Evolutionary conservation across 1,140 invertebrate genomes (phyloP), one percentile per base, ranked within the genome.

Genomic region (Meteorus sp.): DNA sequence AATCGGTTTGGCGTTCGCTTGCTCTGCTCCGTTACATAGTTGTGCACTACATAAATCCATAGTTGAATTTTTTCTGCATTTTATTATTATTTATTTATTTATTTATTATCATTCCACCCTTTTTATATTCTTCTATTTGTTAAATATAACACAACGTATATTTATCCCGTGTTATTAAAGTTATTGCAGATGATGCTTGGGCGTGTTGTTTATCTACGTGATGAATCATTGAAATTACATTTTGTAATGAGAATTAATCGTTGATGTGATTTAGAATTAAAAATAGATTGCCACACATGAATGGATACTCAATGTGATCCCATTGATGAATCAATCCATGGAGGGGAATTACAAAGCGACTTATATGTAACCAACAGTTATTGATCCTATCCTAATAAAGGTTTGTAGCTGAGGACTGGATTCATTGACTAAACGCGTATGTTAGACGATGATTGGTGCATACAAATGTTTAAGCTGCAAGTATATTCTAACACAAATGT

Each of bases 11-110:
- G 22, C 45, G 50, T 22, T 52, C 31, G 25, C 31, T 52, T 31
- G 33, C 29, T n/a, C n/a, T 20, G 37, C 19, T 27, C 50, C 50
- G 50, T 52, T 52, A 52, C 50, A 52, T 52, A 52, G 50, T 52
- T 52, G 27, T 52, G 50, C 50, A 52, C 50, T 33, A 52, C 33
- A 52, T 37, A 52, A 52, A 35, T 52, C 19, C 20, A 45, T 45
- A 20, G 13, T 45, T 23, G 25, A 11, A 45, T 39, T 45, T 45
- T 43, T 2, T 20, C 20, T 47, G 1, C 44, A 25, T 22, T 23
- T 45, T 22, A n/a, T 8, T 22, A 11, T 22, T n/a, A 27, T 45
- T 45, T 8, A 20, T 19, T 23, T n/a, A n/a, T n/a, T n/a, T n/a
- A n/a, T n/a, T n/a, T n/a, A n/a, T n/a, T n/a, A n/a, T n/a, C n/a